Evolutionary conservation across 2,888 invertebrate species (phyloP), one percentile per base, ranked within the genome.

Genomic region (Pseudolycoriella hygida): DNA sequence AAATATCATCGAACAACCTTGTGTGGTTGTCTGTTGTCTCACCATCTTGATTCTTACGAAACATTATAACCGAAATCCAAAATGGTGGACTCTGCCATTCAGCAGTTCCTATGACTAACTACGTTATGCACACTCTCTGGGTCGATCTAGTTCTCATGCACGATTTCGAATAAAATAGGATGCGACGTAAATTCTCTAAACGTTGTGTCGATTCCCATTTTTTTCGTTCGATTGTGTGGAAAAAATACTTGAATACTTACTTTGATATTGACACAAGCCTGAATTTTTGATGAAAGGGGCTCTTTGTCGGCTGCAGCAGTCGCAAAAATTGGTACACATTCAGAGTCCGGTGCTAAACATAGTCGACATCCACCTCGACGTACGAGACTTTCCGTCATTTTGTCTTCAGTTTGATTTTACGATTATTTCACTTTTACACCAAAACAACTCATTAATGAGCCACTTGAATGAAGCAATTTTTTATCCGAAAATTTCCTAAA

Each of bases 281-380:
- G 54, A 51, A 66, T 66, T 60, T 66, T 66, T 47, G 56, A 57
- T 47, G 58, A 56, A 53, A 66, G 54, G 48, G 66, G 61, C 53
- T 65, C 66, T 55, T 64, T 64, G 56, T 66, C 66, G 53, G 66
- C 65, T 44, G 65, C 65, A 53, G 60, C 62, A 53, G 62, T 64
- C 49, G 63, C 63, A 51, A 65, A 60, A 53, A 66, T 64, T 46
- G 65, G 62, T 55, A 66, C 65, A 58, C 66, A 66, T 53, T 66
- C 66, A 49, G 57, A 60, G 51, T 64, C 60, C 45, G 66, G 65
- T 50, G 66, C 65, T 50, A 65, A 54, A 54, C 66, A 66, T 41
- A 66, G 55, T 48, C 66, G 65, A 56, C 66, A 66, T 52, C 64
- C 64, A 48, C 44, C 39, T 41, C 45, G 31, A 30, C 40, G 39